Evolutionary conservation across 2,888 invertebrate genomes (phyloP).

Genomic region (Volucella inanis): DNA sequence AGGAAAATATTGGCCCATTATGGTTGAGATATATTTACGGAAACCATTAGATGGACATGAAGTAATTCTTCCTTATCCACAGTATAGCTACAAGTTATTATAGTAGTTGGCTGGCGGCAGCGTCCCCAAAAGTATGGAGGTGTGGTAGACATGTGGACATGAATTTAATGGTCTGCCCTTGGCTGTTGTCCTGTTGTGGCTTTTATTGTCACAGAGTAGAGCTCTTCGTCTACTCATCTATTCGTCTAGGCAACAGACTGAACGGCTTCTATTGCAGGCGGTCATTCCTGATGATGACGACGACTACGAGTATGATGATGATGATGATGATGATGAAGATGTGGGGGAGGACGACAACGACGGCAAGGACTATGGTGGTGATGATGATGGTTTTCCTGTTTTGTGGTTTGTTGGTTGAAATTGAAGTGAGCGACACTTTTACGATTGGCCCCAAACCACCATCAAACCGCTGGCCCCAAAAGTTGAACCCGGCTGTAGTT

Average conservation of each 20-base stretch:
- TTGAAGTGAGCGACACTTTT: conserved; percentile 75
- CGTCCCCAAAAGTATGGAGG: neutral
- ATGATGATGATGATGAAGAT: conserved; percentile 33
- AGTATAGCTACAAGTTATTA: conserved; percentile 60
- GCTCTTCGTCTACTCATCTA: conserved; percentile 4
- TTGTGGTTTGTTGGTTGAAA: conserved; percentile 73
- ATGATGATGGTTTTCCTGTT: conserved; percentile 74
- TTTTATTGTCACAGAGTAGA: conserved; percentile 70
- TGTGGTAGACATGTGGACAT: conserved; percentile 53
- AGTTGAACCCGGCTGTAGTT: conserved; percentile 59
- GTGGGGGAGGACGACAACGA: conserved; percentile 18
- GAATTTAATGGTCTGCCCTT: conserved; percentile 74
- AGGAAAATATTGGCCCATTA: conserved; percentile 74
- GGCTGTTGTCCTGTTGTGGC: conserved; percentile 73
- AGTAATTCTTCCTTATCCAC: conserved; percentile 74
- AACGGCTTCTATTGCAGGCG: conserved; percentile 60
- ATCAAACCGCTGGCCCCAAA: conserved; percentile 24
- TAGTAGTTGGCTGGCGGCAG: conserved; percentile 17
- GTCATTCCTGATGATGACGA: conserved; percentile 53
- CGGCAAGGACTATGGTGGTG: conserved; percentile 51
- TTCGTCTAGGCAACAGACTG: conserved; percentile 44
- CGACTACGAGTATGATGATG: conserved; percentile 42
- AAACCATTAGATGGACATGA: conserved; percentile 75
- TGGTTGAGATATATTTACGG: conserved; percentile 73
- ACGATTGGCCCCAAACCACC: conserved; percentile 62